Base-by-base conservation (phyloP, 2,113 vertebrate genomes). In the Pelusios castaneus region DNA sequence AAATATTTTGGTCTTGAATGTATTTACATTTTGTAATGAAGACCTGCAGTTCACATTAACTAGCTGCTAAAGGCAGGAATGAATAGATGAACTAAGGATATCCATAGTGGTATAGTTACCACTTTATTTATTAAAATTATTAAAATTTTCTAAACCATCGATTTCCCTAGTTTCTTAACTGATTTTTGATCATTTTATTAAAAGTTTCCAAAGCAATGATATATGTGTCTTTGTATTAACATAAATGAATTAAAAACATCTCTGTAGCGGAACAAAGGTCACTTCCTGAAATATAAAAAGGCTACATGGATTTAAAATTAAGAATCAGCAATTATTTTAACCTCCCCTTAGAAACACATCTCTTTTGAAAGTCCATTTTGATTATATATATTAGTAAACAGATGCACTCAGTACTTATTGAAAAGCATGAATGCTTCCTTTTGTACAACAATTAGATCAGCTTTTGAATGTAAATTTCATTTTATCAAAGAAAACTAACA, bases 391-490 rank as follows among this genome's bases (percentile, higher is more conserved):
- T 25, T 76, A 9, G 31, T 51, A 95, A 80, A 92, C 87, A 47
- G 38, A 51, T 92, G 8, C 73, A 13, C 73, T 58, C 41, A 14
- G 41, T 41, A 43, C 38, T 88, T 96, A 21, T 2, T 43, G n/a
- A 55, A 96, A 88, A 79, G 31, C 27, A 63, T 78, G 82, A 92
- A 80, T 82, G 8, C 16, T 34, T 34, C 77, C 10, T 95, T 95
- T 86, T 83, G 47, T 93, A 89, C 80, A 93, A 88, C 58, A 93
- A 84, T 77, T 89, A 13, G 92, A 93, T 94, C 90, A 60, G 85
- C 83, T 96, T 95, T 89, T 52, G 87, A 96, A 80, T 90, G 29
- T 89, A 87, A n/a, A 87, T 47, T 95, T 85, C 31, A 9, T 87
- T 94, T 93, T 94, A 85, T 82, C 49, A 55, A 77, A 87, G 41